Conservation (phyloP, 2,888 invertebrate genomes). For the Heliconius ethilla region DNA sequence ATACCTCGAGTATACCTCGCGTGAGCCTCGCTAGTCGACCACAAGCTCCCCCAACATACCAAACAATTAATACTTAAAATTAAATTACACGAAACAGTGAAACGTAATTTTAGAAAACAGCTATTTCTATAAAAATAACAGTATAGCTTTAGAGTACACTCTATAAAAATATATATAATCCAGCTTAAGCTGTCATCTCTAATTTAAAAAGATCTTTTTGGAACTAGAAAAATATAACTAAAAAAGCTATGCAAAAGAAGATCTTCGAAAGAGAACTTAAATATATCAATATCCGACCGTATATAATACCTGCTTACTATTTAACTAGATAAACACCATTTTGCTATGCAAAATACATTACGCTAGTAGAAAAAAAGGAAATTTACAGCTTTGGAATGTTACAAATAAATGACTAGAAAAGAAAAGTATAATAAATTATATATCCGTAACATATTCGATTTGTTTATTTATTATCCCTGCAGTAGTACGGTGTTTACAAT, state of each 20-base stretch:
- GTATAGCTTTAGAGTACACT: conserved; percentile 77
- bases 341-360: conserved; percentile 81
- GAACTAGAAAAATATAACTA: conserved; percentile 71
- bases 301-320: conserved; percentile 61
- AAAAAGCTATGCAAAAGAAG: conserved; percentile 60
- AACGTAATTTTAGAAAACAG: conserved; percentile 60
- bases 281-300: conserved; percentile 54
- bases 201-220: conserved; percentile 69
- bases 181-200: conserved; percentile 76
- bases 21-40: conserved; percentile 33
- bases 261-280: conserved; percentile 47
- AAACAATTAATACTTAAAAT: conserved; percentile 50
- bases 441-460: conserved; percentile 52
- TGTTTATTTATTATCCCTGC: conserved; percentile 61
- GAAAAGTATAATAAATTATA: conserved; percentile 62
- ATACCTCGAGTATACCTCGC: conserved; percentile 35
- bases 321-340: conserved; percentile 73
- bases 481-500: conserved; percentile 46
- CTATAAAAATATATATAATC: conserved; percentile 80
- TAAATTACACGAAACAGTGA: conserved; percentile 61
- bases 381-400: conserved; percentile 78
- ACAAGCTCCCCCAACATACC: conserved; percentile 35
- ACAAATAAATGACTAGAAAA: conserved; percentile 77
- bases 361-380: conserved; percentile 69
- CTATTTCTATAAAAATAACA: conserved; percentile 80